phyloP scores from a whole-genome alignment of 2,888 invertebrate genomes.

The Pachydiplax longipennis region DNA sequence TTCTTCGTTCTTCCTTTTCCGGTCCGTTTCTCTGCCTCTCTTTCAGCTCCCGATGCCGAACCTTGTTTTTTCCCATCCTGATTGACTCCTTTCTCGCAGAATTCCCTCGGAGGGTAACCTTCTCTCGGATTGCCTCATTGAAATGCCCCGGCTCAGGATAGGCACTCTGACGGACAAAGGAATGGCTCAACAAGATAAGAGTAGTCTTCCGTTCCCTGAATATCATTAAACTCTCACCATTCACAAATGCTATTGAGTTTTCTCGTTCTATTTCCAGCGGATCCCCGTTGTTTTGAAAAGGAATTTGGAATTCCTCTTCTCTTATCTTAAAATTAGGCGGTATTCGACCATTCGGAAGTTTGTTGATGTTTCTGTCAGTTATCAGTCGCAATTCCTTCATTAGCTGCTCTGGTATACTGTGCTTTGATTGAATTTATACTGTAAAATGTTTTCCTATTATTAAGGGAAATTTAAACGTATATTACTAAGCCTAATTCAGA shows the following conservation, averaged over 20 bases:
- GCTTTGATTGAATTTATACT: too few relatives aligned
- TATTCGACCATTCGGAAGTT: too few relatives aligned
- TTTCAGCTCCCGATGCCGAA: neutral
- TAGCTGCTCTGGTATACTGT: too few relatives aligned
- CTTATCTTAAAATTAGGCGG: too few relatives aligned
- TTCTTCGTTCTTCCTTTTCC: neutral
- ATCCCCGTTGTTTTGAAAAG: too few relatives aligned
- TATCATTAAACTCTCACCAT: neutral
- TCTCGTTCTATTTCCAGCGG: too few relatives aligned
- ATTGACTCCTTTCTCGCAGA: neutral
- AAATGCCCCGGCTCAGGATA: neutral
- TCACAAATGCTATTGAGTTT: neutral
- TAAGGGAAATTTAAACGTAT: too few relatives aligned
- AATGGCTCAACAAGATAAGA: neutral
- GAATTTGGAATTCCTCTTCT: too few relatives aligned
- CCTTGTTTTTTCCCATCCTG: neutral
- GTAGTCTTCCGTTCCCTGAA: neutral
- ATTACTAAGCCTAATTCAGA: too few relatives aligned
- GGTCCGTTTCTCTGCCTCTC: neutral
- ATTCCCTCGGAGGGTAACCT: neutral
- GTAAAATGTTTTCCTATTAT: too few relatives aligned
- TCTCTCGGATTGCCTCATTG: neutral
- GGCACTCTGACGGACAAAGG: neutral
- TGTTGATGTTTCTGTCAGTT: too few relatives aligned
- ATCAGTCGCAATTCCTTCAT: too few relatives aligned